Conservation (phyloP, 2,888 invertebrate species). For the Apodemia duryi region DNA sequence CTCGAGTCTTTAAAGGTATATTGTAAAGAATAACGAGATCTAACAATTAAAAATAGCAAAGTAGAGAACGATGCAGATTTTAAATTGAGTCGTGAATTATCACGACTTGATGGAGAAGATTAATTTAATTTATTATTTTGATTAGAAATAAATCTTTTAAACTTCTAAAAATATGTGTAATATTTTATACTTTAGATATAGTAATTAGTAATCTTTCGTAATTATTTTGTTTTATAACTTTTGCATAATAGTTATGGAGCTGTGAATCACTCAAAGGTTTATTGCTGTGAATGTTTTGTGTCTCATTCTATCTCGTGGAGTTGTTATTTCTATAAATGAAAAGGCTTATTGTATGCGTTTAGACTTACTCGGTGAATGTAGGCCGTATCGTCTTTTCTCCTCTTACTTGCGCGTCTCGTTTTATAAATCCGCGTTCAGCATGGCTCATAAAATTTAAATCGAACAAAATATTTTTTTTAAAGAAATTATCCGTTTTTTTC, state of each 20-base stretch:
- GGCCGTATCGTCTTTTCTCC: slow-evolving; percentile 73
- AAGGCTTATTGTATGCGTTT: slow-evolving; percentile 46
- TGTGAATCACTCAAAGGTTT: not conserved
- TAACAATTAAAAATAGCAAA: too few species aligned
- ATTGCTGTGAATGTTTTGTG: slow-evolving; percentile 27
- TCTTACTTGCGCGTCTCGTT: slow-evolving; percentile 63
- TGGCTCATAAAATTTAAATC: slow-evolving; percentile 28
- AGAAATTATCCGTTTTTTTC: too few species aligned
- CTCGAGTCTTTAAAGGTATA: too few species aligned
- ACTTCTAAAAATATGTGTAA: not conserved
- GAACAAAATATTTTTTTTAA: not conserved
- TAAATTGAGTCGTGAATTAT: too few species aligned
- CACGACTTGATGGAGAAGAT: too few species aligned
- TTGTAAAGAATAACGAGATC: too few species aligned
- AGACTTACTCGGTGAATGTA: slow-evolving; percentile 74
- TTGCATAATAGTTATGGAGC: slow-evolving; percentile 22
- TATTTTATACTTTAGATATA: slow-evolving; percentile 18
- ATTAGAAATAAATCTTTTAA: too few species aligned
- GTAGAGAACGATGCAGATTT: too few species aligned
- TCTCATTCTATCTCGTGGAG: slow-evolving; percentile 41
- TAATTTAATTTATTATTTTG: too few species aligned
- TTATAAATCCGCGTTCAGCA: slow-evolving; percentile 56
- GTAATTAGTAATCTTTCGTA: slow-evolving; percentile 37
- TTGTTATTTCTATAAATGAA: slow-evolving; percentile 46
- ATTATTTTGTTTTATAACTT: slow-evolving; percentile 40